Evolutionary conservation across 2,113 vertebrate genomes (phyloP), one percentile per base, ranked within the genome.

Genomic region (Sebastes fasciatus): DNA sequence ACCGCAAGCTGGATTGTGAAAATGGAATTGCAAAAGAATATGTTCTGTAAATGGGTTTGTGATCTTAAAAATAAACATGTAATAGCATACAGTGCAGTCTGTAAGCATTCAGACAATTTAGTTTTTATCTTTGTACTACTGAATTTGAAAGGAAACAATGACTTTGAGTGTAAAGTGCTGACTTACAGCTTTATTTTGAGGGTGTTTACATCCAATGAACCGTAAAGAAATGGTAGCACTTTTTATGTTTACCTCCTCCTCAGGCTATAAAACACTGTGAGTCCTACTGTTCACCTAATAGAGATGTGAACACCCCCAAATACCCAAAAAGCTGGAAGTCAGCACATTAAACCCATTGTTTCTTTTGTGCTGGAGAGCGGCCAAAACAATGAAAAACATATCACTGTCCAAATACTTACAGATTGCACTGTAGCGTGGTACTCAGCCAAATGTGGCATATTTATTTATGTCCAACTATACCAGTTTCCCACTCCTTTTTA

Each of bases 301-400:
- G 34, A 79, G 58, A 74, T 63, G 34, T 77, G 34, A 55, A 58
- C n/a, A 62, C 40, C 61, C 34, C 21, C 58, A 74, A 68, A 81
- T 55, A 79, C 21, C 54, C 34, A 40, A 11, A 77, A 83, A 83
- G 46, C 71, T 52, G 40, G 57, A 51, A 86, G 79, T 88, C 79
- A 87, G 88, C 80, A 69, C 70, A 79, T 79, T 72, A 66, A 81
- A 74, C 2, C 62, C 16, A 74, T 63, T 71, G 70, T 71, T 83
- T 76, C 26, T 72, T 74, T 69, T 71, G 14, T 6, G 4, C n/a
- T 88, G 86, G 82, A 77, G n/a, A n/a, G 10, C 10, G 48, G 61
- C 84, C 82, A 84, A 82, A 73, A 60, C 73, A 73, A 72, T 67
- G 21, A 79, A 68, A 80, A 82, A 11, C 55, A 74, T 0, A 74